A percentile compares a stretch with the other conserved stretches of the same genome.
Conservation (phyloP, 2,797 vertebrate species). For the Avahi laniger region DNA sequence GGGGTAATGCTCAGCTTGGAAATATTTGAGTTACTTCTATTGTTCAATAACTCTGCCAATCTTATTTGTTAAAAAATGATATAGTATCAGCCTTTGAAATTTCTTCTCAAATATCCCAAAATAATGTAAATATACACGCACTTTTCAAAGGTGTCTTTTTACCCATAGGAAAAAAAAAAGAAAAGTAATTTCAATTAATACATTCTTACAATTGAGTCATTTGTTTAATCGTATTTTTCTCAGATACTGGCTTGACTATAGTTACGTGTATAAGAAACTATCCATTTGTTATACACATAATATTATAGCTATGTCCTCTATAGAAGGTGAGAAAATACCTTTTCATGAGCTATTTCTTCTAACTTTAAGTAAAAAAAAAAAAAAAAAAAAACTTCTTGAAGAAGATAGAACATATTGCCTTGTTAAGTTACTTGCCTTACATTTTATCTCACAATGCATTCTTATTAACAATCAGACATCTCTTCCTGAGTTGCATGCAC, state of each 20-base stretch:
- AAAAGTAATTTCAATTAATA: background rate
- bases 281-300: background rate
- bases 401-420: slow-evolving; percentile 39
- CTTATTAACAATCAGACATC: slow-evolving; percentile 64
- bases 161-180: background rate
- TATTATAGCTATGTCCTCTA: background rate
- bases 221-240: slow-evolving; percentile 8
- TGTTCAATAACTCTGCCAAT: background rate
- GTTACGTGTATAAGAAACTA: background rate
- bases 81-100: background rate
- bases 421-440: slow-evolving; percentile 55
- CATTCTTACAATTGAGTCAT: background rate
- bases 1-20: background rate
- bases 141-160: background rate
- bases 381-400: slow-evolving; percentile 57
- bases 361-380: slow-evolving; percentile 55
- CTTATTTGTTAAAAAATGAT: background rate
- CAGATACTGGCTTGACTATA: background rate
- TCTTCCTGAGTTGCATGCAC: slow-evolving; percentile 52
- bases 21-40: background rate
- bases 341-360: slow-evolving; percentile 62
- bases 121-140: background rate
- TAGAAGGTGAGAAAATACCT: slow-evolving; percentile 51
- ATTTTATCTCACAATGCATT: slow-evolving; percentile 74
- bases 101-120: background rate